Conservation (phyloP, 2,888 invertebrate species). For the Agrypnus murinus region DNA sequence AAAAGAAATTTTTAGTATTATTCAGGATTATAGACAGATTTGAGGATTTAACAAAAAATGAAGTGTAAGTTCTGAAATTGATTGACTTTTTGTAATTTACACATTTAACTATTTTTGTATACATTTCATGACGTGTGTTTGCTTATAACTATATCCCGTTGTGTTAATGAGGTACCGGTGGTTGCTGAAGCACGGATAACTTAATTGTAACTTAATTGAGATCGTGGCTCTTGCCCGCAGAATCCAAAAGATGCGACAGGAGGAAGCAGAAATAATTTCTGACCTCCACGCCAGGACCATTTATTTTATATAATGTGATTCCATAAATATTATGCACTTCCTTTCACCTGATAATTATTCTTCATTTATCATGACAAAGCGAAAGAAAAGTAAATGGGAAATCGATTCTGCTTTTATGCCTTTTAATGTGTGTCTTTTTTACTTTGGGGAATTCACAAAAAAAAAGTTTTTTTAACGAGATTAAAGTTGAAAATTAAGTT, state of each 20-base stretch:
- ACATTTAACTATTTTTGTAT: too few relatives aligned
- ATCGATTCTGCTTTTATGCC: too few relatives aligned
- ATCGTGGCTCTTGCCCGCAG: constrained; percentile 43
- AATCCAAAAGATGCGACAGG: constrained; percentile 26
- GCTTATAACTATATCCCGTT: constrained; percentile 36
- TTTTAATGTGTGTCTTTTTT: too few relatives aligned
- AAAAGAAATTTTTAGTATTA: too few relatives aligned
- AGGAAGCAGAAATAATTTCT: constrained; percentile 34
- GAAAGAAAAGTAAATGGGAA: too few relatives aligned
- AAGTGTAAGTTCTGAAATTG: too few relatives aligned
- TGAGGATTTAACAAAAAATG: too few relatives aligned
- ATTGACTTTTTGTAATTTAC: too few relatives aligned
- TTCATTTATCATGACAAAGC: neutral
- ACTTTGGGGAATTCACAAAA: too few relatives aligned
- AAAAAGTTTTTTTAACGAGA: too few relatives aligned
- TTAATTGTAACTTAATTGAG: constrained; percentile 52
- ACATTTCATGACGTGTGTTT: constrained; percentile 26
- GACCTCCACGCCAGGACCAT: constrained; percentile 12
- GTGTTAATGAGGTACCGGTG: constrained; percentile 42
- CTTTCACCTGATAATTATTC: neutral
- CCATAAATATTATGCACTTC: neutral
- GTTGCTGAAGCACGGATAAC: constrained; percentile 47
- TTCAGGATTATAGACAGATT: too few relatives aligned
- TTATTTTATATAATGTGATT: constrained; percentile 10
- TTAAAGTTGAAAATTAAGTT: too few relatives aligned